A percentile compares a stretch with the other conserved stretches of the same genome.
Conservation (phyloP, 2,888 invertebrate genomes). For the Cecidostiba fungosa region DNA sequence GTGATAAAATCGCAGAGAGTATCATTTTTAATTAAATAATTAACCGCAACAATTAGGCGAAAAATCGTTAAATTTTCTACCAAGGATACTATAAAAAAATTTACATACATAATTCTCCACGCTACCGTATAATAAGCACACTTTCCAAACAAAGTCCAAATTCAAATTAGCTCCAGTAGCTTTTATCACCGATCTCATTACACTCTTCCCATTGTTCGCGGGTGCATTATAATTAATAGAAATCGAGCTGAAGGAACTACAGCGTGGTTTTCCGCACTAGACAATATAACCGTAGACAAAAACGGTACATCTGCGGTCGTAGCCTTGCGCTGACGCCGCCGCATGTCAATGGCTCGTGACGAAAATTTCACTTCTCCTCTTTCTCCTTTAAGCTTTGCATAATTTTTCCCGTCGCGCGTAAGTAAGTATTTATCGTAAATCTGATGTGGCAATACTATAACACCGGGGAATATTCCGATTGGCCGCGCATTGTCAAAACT, state of each 20-base stretch:
- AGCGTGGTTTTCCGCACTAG: background rate
- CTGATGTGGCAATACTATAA: background rate
- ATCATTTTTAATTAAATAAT: too few species aligned
- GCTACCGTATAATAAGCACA: too few species aligned
- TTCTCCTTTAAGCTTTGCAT: constrained; percentile 5
- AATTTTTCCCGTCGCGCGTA: constrained; percentile 7
- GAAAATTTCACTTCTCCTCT: constrained; percentile 40
- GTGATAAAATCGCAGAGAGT: too few species aligned
- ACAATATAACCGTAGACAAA: background rate
- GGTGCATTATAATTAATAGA: too few species aligned
- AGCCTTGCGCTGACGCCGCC: background rate
- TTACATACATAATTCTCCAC: too few species aligned
- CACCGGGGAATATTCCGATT: background rate
- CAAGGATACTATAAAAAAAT: too few species aligned
- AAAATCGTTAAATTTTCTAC: too few species aligned
- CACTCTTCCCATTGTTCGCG: too few species aligned
- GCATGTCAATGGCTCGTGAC: constrained; percentile 39
- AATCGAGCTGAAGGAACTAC: background rate
- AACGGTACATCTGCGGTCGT: constrained; percentile 25
- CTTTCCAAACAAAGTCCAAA: too few species aligned
- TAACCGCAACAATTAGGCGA: too few species aligned
- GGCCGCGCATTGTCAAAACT: constrained; percentile 3
- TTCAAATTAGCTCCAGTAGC: too few species aligned
- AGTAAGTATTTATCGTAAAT: background rate
- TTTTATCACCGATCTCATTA: too few species aligned